Percentiles rank a stretch among this genome's conserved stretches.
Conservation (phyloP, 2,113 vertebrate species). For the Excalfactoria chinensis region DNA sequence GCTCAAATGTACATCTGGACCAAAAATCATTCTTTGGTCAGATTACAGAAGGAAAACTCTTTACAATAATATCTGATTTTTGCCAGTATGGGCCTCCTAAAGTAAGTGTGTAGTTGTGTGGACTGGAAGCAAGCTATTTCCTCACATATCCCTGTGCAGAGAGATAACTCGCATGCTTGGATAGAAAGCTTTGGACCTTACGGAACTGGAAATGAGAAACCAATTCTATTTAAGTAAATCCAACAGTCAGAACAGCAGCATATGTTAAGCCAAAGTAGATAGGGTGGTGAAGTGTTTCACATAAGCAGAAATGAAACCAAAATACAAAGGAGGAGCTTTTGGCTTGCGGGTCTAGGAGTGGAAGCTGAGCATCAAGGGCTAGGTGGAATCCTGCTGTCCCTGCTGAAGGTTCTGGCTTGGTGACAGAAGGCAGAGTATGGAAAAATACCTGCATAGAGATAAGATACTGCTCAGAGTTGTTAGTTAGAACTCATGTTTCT, state of each 20-base stretch:
- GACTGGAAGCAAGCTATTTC: neutral
- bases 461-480: neutral
- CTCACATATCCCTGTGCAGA: neutral
- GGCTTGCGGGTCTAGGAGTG: neutral
- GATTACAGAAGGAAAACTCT: neutral
- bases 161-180: fast-evolving
- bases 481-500: neutral
- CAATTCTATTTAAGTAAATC: neutral
- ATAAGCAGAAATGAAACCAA: neutral
- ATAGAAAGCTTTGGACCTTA: neutral
- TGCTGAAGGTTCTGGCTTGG: neutral
- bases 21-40: neutral
- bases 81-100: neutral
- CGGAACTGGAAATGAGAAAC: neutral
- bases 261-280: neutral
- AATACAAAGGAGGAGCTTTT: neutral
- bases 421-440: neutral
- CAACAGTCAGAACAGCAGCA: neutral
- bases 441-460: neutral
- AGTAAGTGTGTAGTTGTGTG: neutral
- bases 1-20: neutral
- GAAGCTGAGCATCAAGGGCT: neutral
- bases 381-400: neutral
- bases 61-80: neutral
- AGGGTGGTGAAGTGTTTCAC: neutral